phyloP scores from a whole-genome alignment of 2,113 vertebrate species.

The Natator depressus region DNA sequence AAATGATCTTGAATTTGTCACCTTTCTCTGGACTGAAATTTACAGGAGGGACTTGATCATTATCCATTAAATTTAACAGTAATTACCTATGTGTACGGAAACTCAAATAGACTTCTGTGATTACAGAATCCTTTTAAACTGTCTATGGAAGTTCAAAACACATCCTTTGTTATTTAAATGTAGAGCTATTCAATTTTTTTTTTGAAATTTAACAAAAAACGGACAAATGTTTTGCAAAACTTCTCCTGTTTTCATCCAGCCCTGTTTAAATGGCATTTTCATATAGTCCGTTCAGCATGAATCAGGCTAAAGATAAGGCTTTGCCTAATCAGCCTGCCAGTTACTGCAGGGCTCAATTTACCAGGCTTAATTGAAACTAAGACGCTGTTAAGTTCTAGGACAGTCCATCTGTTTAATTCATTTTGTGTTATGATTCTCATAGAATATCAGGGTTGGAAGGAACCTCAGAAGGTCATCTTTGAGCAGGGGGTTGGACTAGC shows the following conservation, averaged over 20 bases:
- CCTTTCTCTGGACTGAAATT: background rate
- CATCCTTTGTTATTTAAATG: background rate
- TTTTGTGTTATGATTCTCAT: background rate
- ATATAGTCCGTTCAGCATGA: background rate
- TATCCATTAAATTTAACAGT: background rate
- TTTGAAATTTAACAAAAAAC: background rate
- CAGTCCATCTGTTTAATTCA: background rate
- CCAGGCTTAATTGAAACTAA: background rate
- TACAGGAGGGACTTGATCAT: background rate
- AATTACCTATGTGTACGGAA: background rate
- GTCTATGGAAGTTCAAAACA: background rate
- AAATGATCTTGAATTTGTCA: background rate
- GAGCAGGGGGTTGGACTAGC: too few species aligned
- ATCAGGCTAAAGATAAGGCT: background rate
- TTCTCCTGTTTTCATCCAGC: rapidly evolving
- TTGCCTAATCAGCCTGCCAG: background rate
- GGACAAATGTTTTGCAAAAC: background rate
- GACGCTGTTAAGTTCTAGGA: background rate
- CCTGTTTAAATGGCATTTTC: background rate
- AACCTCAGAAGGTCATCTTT: too few species aligned
- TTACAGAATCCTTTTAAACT: background rate
- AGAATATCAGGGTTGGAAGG: too few species aligned
- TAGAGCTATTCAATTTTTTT: background rate
- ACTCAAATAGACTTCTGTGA: background rate
- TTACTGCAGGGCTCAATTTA: background rate